Percentiles rank a stretch among this genome's conserved stretches.
These are phyloP conservation scores for Zoanthus sociatus DNA, from an alignment of 92 coral and sea anemone species.

Conservation along the genomic window DNA sequence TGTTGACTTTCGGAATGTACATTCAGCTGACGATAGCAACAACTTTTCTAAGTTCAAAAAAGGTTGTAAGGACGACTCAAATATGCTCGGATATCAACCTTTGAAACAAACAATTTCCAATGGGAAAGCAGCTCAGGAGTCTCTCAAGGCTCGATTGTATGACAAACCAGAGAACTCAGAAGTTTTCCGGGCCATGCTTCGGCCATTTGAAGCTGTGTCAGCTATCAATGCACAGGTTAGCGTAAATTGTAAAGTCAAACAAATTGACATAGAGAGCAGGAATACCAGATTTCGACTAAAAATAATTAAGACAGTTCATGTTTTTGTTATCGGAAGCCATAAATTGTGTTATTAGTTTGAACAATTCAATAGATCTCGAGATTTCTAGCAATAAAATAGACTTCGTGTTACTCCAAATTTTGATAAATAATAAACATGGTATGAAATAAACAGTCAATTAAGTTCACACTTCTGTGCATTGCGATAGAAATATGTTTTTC, in stretches of 20 bases:
- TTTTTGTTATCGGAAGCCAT: not conserved
- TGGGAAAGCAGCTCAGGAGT: constrained; percentile 82
- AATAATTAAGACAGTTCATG: not conserved
- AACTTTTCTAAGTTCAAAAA: constrained; percentile 46
- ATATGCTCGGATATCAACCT: constrained; percentile 53
- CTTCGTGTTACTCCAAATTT: too few species aligned
- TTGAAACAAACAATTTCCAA: constrained; percentile 52
- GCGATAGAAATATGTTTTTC: too few species aligned
- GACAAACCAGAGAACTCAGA: constrained; percentile 95
- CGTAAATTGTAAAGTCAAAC: constrained; percentile 10
- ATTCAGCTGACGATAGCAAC: constrained; percentile 59
- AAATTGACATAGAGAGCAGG: not conserved
- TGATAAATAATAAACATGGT: too few species aligned
- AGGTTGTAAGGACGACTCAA: constrained; percentile 48
- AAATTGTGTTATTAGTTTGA: too few species aligned
- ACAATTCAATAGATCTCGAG: too few species aligned
- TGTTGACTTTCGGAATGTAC: constrained; percentile 46
- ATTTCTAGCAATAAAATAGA: too few species aligned
- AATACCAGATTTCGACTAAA: not conserved
- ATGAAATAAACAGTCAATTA: too few species aligned
- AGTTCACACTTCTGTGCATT: too few species aligned
- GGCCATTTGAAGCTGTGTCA: constrained; percentile 68
- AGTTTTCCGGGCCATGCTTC: constrained; percentile 84
- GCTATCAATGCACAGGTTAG: constrained; percentile 69
- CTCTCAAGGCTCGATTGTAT: constrained; percentile 88